These are phyloP conservation scores for Heliconius cydno DNA, from an alignment of 2,888 invertebrate genomes.

Conservation along the genomic window DNA sequence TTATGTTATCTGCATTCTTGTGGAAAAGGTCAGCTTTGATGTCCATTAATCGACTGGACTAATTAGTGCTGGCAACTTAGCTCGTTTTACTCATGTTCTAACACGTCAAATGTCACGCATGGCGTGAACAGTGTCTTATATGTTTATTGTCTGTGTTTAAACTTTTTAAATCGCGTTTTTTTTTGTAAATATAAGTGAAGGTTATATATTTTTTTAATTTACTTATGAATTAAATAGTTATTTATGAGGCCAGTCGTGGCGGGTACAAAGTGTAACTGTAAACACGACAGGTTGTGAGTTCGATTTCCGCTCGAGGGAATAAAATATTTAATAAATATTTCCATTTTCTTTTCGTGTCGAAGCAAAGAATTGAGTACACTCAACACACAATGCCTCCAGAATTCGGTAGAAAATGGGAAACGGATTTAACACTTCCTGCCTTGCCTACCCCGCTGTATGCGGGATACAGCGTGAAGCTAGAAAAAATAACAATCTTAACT, in stretches of 20 bases:
- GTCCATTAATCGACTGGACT: constrained; percentile 48
- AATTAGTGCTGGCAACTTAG: constrained; percentile 43
- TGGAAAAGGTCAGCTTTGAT: constrained; percentile 53
- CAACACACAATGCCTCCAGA: no score
- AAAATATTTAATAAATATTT: no score
- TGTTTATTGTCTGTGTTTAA: constrained; percentile 1
- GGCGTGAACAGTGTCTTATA: not conserved
- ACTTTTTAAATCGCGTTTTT: not conserved
- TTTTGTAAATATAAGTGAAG: not conserved
- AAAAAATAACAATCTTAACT: no score
- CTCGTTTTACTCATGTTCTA: constrained; percentile 30
- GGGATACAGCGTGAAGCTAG: no score
- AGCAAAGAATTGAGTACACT: no score
- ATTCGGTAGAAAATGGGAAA: no score
- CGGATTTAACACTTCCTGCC: no score
- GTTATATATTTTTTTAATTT: not conserved
- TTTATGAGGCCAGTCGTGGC: not conserved
- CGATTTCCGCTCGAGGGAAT: no score
- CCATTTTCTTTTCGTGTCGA: no score
- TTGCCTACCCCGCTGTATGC: no score
- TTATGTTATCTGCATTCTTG: constrained; percentile 29
- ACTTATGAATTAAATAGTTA: not conserved
- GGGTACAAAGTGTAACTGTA: no score
- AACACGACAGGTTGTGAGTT: no score
- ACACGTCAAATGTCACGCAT: constrained; percentile 36